Conservation (phyloP, 2,888 invertebrate genomes). For the Acrobeloides nanus region DNA sequence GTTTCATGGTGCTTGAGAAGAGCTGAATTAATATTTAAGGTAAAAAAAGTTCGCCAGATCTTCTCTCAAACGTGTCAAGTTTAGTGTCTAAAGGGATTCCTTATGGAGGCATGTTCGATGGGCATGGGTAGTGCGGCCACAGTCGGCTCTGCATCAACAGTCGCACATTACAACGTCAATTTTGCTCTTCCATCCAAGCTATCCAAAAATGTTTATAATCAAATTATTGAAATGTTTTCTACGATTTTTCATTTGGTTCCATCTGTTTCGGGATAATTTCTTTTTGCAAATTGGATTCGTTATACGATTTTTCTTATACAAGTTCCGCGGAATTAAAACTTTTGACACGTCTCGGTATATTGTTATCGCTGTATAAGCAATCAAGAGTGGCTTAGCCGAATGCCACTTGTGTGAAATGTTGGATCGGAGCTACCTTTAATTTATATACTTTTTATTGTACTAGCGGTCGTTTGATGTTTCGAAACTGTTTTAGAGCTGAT, state of each 20-base stretch:
- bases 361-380: too few relatives aligned
- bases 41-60: too few relatives aligned
- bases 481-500: too few relatives aligned
- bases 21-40: slow-evolving; percentile 94
- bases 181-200: slow-evolving; percentile 77
- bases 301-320: too few relatives aligned
- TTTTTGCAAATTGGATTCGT: slow-evolving; percentile 1
- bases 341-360: too few relatives aligned
- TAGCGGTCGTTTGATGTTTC: too few relatives aligned
- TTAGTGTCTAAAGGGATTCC: slow-evolving; percentile 97
- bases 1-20: slow-evolving; percentile 89
- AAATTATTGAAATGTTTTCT: slow-evolving; percentile 78
- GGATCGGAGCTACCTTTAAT: too few relatives aligned
- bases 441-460: too few relatives aligned
- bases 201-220: slow-evolving; percentile 73
- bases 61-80: too few relatives aligned
- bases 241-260: slow-evolving; percentile 66
- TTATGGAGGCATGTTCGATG: slow-evolving; percentile 72
- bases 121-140: slow-evolving; percentile 16
- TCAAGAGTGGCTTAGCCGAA: too few relatives aligned
- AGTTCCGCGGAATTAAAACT: too few relatives aligned
- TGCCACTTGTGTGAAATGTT: too few relatives aligned
- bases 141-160: slow-evolving; percentile 11
- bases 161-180: slow-evolving; percentile 68
- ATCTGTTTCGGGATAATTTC: slow-evolving; percentile 19